Evolutionary conservation across 2,113 vertebrate genomes (phyloP), one percentile per base, ranked within the genome.

Genomic region (Copsychus sechellarum): DNA sequence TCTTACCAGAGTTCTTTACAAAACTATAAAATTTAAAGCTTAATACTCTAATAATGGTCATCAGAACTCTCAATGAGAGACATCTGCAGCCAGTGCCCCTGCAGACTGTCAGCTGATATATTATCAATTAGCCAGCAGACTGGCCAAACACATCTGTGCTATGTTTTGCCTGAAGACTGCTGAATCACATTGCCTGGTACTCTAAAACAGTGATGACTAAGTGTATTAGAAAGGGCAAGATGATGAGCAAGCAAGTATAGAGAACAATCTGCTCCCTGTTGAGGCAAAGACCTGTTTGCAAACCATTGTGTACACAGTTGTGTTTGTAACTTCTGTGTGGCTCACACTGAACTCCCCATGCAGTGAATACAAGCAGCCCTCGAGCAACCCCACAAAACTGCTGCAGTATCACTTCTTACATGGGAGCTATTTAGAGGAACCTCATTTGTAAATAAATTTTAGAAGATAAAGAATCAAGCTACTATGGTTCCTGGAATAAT

Each of bases 121-220:
- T 93, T 76, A 88, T 95, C 95, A 96, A 56, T 94, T 88, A 96
- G 60, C 58, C 50, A 86, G 74, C 54, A 73, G 79, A 71, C 62
- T 91, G 81, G 67, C 87, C 81, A 76, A 81, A 88, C 66, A 84
- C 69, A 71, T 89, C 76, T 95, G 73, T 86, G 64, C 43, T 71
- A 17, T 28, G 31, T 86, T 88, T 77, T 81, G 58, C 73, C 65
- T 70, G 36, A 78, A 94, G 86, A 84, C n/a, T 92, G 86, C 85
- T 96, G 93, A 95, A 88, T 95, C 96, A 95, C 34, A 12, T 57
- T 73, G 48, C 42, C 51, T 73, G n/a, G n/a, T 67, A 25, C 53
- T 95, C 65, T 69, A 13, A 62, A 83, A 38, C 61, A 47, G 38
- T 56, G 29, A 74, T 92, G 87, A 92, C 71, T 77, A 77, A 83